Conservation (phyloP, 2,797 vertebrate species). For the Cephalopachus bancanus region DNA sequence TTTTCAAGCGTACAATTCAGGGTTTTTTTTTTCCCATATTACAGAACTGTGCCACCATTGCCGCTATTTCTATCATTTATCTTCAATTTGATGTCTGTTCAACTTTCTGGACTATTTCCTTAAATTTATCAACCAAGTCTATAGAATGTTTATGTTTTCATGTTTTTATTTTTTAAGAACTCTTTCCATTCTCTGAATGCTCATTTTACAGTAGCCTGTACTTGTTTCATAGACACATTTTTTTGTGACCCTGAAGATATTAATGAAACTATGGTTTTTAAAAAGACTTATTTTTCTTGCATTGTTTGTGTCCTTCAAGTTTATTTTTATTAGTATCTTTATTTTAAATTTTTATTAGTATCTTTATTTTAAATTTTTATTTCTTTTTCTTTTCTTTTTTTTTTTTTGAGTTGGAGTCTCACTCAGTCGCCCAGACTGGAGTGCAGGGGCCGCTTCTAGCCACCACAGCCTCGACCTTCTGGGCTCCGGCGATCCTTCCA, state of each 20-base stretch:
- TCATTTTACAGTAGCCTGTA: neutral
- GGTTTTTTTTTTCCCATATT: neutral
- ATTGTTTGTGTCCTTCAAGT: conserved; percentile 1
- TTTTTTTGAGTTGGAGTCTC: too few relatives aligned
- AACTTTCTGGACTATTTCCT: conserved; percentile 28
- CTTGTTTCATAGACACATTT: neutral
- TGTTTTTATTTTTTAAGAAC: conserved; percentile 18
- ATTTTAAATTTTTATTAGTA: conserved; percentile 26
- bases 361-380: conserved; percentile 46
- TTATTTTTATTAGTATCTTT: conserved; percentile 34
- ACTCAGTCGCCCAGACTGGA: too few relatives aligned
- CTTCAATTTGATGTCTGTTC: conserved; percentile 40
- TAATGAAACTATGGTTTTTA: neutral
- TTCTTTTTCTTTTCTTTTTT: neutral
- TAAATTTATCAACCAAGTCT: neutral
- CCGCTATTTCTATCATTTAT: neutral
- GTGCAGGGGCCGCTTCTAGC: too few relatives aligned
- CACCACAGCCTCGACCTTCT: too few relatives aligned
- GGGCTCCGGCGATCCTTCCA: too few relatives aligned
- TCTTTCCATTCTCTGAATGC: conserved; percentile 6
- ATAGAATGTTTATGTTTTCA: neutral
- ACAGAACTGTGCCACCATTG: neutral
- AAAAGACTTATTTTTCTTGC: neutral
- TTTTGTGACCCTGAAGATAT: neutral
- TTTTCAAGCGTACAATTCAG: neutral